Base-by-base conservation (phyloP, 2,888 invertebrate genomes). In the Lacanobia oleracea region DNA sequence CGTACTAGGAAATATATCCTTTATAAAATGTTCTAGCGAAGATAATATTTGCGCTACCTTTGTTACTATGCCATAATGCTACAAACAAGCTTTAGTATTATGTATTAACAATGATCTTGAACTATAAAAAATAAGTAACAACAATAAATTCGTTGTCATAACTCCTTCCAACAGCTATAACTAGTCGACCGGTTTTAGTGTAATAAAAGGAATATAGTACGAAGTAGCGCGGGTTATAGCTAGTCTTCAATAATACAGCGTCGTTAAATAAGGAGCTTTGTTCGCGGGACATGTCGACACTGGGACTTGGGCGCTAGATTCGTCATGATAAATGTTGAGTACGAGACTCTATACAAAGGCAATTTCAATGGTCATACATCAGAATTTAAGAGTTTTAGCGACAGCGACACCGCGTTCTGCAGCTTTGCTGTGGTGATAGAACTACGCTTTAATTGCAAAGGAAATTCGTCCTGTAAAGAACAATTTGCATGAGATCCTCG, bases 201-300 rank as follows among this genome's bases (percentile, higher is more conserved):
- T 81, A 81, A 76, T 79, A 84, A 83, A 83, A 78, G 40, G 50
- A 63, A 77, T 74, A 83, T 75, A 81, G 72, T 75, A 68, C 66
- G 50, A 72, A 81, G 61, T 72, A 72, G 71, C 69, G 65, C n/a
- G 61, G 72, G 71, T 81, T 79, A 79, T 71, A 76, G 67, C 62
- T 78, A 72, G 76, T 73, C 77, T 72, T 81, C 83, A 86, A 85
- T 85, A 87, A 84, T 81, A 87, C 75, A 77, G 79, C 74, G 72
- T 83, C 79, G 82, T 80, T 87, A 84, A 87, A 87, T 85, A 82
- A 83, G 81, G 77, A 77, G 84, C 85, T 86, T 86, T 87, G 85
- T 86, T 86, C 78, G 69, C 77, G 75, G 75, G 62, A 79, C 81
- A 81, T 79, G 83, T 75, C 79, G 76, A 65, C 50, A 59, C 54